phyloP scores from a whole-genome alignment of 2,888 invertebrate species.

The Lysandra coridon region DNA sequence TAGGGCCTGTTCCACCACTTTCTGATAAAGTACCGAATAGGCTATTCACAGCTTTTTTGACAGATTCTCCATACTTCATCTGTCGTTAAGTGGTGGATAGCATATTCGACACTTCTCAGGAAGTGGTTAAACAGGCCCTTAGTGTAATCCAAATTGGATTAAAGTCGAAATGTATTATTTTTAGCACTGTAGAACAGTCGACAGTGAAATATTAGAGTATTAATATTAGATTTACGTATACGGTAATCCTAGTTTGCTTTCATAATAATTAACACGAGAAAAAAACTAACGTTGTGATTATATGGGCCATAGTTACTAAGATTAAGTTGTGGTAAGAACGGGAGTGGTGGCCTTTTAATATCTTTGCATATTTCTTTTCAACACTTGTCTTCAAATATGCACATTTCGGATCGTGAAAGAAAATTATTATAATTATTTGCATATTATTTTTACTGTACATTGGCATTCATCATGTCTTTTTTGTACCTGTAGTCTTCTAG shows the following conservation, averaged over 20 bases:
- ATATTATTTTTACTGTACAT: neutral
- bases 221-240: neutral
- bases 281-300: slow-evolving; percentile 7
- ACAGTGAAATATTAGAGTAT: slow-evolving; percentile 11
- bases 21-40: neutral
- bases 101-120: too few relatives aligned
- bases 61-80: too few relatives aligned
- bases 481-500: too few relatives aligned
- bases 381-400: neutral
- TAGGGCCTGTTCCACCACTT: neutral
- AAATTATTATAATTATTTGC: neutral
- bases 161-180: neutral
- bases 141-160: neutral
- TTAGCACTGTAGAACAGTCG: neutral
- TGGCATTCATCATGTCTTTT: neutral
- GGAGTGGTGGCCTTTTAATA: neutral
- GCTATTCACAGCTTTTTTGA: too few relatives aligned
- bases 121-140: too few relatives aligned
- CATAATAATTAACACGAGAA: neutral
- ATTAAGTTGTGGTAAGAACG: neutral
- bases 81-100: too few relatives aligned
- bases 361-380: neutral
- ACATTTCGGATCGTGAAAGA: neutral
- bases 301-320: neutral
- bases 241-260: neutral